Conservation (phyloP, 2,797 vertebrate species). For the Aulostomus chinensis region DNA sequence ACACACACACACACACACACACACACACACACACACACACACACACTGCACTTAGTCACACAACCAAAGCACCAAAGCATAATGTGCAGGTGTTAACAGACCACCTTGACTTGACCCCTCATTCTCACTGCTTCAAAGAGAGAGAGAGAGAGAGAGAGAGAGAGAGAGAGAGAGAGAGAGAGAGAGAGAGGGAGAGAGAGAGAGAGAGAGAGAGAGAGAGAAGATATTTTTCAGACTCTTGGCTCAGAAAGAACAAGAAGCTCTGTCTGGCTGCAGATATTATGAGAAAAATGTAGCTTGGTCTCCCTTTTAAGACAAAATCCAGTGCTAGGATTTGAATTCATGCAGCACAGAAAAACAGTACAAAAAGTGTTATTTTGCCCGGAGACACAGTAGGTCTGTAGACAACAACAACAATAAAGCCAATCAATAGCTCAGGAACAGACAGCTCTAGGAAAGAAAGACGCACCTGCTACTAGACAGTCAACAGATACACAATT, state of each 20-base stretch:
- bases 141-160: neutral
- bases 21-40: neutral
- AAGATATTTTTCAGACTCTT: constrained; percentile 23
- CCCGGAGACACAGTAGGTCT: too few species aligned
- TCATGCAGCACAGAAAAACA: neutral
- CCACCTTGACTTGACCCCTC: constrained; percentile 57
- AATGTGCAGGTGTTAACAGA: constrained; percentile 65
- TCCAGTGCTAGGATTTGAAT: neutral
- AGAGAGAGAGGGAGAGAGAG: neutral
- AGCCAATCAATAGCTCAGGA: too few species aligned
- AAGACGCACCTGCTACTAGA: too few species aligned
- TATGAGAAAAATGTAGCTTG: constrained; percentile 33
- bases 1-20: neutral
- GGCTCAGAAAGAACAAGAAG: constrained; percentile 33
- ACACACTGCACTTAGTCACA: constrained; percentile 6
- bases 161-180: neutral
- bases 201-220: neutral
- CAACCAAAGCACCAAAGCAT: constrained; percentile 1
- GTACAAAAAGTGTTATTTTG: too few species aligned
- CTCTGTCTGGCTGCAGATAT: constrained; percentile 46
- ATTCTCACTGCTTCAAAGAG: constrained; percentile 26
- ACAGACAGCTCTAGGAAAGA: too few species aligned
- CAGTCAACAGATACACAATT: too few species aligned
- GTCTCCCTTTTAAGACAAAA: constrained; percentile 15
- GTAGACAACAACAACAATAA: too few species aligned